Base-by-base conservation (phyloP, 2,888 invertebrate species). In the Standfussiana lucernea region DNA sequence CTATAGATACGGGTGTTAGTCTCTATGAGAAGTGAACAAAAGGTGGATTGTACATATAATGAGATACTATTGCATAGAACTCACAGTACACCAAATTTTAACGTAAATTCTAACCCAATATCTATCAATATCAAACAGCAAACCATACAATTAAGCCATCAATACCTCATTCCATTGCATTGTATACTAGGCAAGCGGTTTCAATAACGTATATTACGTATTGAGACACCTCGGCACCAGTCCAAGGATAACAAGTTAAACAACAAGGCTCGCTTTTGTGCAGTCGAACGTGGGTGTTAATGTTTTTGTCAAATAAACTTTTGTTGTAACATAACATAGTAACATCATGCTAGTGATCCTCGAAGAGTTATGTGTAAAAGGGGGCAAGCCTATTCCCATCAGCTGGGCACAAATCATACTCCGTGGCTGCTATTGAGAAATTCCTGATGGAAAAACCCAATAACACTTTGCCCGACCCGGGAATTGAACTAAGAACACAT, bases 151-250 rank as follows among this genome's bases (percentile, higher is more conserved):
- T 61, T 53, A 70, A 61, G 8, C 56, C 13, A 32, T 79, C 10
- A 56, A 50, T 70, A 64, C 15, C 15, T 62, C 45, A 59, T 66
- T 65, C 32, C 6, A 13, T 10, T 71, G 59, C 66, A 72, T 35
- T 71, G 47, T 61, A 68, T 68, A 18, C 21, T 74, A 73, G 64
- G 50, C 71, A 61, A 56, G 56, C 42, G 66, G 69, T 80, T 77
- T 77, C 74, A 76, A 83, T 83, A 21, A 37, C 37, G 10, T 75
- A 35, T 4, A 21, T 24, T 24, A 37, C 11, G 24, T 56, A 42
- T 79, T 13, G 18, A 42, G 28, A 42, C 15, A 80, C 21, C 28
- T 24, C 50, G 21, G 74, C 69, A 66, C 35, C 28, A 61, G 64
- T 24, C 0, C 24, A 61, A 8, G 32, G 18, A 2, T 32, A 7